Evolutionary conservation across 2,113 vertebrate species (phyloP), one percentile per base, ranked within the genome.

Genomic region (Vulpes vulpes): DNA sequence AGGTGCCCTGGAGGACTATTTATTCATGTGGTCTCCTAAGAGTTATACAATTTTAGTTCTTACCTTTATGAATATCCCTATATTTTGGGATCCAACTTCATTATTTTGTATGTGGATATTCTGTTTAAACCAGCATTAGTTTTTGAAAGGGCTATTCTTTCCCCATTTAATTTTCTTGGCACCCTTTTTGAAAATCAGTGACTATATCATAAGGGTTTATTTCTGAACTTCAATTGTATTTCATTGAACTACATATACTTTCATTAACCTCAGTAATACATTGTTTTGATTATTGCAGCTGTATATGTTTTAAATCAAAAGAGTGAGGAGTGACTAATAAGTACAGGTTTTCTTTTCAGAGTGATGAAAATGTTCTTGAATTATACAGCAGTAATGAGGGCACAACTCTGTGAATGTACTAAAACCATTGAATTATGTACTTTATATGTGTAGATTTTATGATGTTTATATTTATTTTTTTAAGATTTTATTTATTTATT

Each of bases 1-100:
- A 99, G 99, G 99, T 0, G 99, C 99, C 2, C 97, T 99, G 97
- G 97, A 96, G 81, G 8, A 60, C 5, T 15, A 60, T 71, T n/a
- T 19, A 92, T 2, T 57, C 51, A 38, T 22, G 2, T 22, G 30
- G 43, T n/a, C 23, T 57, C 57, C 25, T 81, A 81, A 59, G 17
- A 71, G 20, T 43, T 49, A 19, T 91, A 8, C 2, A 38, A 25
- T 53, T 85, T 55, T 84, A 84, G 16, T 11, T 53, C 8, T 57
- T 78, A 8, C 1, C 62, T 65, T 88, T 62, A 91, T 8, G 43
- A 7, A 43, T 43, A 43, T 43, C 43, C 43, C 43, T 43, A 43
- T 43, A 43, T 43, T 43, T 43, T 53, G 12, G 11, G 27, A 14
- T 87, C 23, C 27, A 51, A 8, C 8, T 96, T 83, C 8, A 30